phyloP scores from a whole-genome alignment of 2,888 invertebrate genomes.

The Steinernema carpocapsae region DNA sequence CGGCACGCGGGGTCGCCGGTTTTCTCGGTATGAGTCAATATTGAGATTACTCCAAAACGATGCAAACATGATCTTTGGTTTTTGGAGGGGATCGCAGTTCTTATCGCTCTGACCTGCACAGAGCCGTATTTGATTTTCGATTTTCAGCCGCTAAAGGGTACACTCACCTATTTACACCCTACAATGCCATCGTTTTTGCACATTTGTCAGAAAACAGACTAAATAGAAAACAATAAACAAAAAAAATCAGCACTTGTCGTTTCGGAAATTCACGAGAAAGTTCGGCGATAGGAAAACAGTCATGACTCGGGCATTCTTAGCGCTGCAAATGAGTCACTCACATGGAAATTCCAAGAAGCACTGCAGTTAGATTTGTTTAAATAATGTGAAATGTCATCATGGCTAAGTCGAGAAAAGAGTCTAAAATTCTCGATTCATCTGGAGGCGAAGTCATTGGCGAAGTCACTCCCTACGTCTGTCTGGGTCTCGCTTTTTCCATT shows the following conservation, averaged over 20 bases:
- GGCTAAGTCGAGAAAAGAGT: too few species aligned
- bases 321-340: too few species aligned
- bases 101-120: constrained; percentile 20
- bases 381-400: too few species aligned
- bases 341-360: too few species aligned
- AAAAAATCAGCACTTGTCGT: too few species aligned
- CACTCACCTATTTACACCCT: not conserved
- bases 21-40: not conserved
- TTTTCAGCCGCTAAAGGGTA: constrained; percentile 9
- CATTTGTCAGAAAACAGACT: not conserved
- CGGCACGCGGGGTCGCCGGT: not conserved
- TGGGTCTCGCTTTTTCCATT: too few species aligned
- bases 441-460: not conserved
- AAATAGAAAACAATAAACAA: too few species aligned
- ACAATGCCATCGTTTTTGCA: constrained; percentile 10
- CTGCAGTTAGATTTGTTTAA: too few species aligned
- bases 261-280: not conserved
- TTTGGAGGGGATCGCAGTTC: not conserved
- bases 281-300: not conserved
- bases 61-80: constrained; percentile 24
- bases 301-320: too few species aligned
- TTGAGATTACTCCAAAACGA: not conserved
- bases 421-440: too few species aligned
- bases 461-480: not conserved
- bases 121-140: constrained; percentile 31